phyloP scores from a whole-genome alignment of 2,797 vertebrate species.

The Staurois parvus region DNA sequence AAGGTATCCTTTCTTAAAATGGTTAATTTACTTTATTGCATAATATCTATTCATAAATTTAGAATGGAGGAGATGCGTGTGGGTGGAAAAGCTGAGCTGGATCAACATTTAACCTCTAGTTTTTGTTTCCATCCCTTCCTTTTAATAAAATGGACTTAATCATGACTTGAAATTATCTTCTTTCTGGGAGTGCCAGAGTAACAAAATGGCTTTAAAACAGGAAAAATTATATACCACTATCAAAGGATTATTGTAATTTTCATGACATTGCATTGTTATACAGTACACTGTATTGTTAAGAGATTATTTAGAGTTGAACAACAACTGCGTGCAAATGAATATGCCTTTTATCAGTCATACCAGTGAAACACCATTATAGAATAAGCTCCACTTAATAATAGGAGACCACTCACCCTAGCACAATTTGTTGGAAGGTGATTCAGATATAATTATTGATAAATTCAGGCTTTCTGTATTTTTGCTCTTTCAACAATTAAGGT shows the following conservation, averaged over 20 bases:
- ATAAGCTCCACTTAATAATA: not conserved
- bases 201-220: constrained; percentile 43
- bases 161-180: constrained; percentile 42
- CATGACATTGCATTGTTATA: constrained; percentile 41
- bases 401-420: not conserved
- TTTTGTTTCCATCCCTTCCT: constrained; percentile 42
- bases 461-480: not conserved
- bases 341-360: not conserved
- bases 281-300: constrained; percentile 9
- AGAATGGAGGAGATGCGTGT: not conserved
- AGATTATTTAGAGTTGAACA: constrained; percentile 33
- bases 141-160: constrained; percentile 53
- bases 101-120: constrained; percentile 26
- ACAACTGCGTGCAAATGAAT: not conserved
- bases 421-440: not conserved
- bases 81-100: constrained; percentile 40
- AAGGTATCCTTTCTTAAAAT: not conserved
- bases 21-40: constrained; percentile 3
- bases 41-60: constrained; percentile 3
- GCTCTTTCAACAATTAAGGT: not conserved
- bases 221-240: constrained; percentile 52
- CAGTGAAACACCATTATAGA: not conserved
- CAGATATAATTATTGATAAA: not conserved
- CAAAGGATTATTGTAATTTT: constrained; percentile 50
- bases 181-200: constrained; percentile 50